phyloP scores from a whole-genome alignment of 2,113 vertebrate genomes.

The Canis aureus region DNA sequence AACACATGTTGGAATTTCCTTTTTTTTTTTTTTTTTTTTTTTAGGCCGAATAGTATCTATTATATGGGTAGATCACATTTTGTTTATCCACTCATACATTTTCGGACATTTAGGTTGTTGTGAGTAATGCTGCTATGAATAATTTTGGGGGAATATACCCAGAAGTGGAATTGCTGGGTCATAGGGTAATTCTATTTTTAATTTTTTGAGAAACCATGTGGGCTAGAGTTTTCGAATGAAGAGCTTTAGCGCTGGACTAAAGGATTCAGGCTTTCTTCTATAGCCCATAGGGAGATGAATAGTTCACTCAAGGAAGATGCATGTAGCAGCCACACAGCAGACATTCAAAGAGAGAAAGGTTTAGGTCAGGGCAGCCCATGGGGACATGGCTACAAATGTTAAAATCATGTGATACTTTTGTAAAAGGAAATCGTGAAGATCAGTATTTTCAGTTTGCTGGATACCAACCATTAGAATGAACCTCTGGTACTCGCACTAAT shows the following conservation, averaged over 20 bases:
- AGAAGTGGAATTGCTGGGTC: not conserved
- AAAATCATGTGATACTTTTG: not conserved
- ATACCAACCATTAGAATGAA: not conserved
- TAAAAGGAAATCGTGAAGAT: not conserved
- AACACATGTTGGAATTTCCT: not conserved
- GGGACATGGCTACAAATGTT: not conserved
- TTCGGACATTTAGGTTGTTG: not conserved
- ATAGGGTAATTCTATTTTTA: not conserved
- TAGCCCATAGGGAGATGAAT: not conserved
- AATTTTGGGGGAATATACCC: not conserved
- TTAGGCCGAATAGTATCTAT: not conserved
- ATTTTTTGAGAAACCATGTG: not conserved
- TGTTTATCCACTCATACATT: not conserved
- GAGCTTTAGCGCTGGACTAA: not conserved
- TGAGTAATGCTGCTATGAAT: not conserved
- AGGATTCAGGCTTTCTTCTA: not conserved
- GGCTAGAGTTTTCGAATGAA: not conserved
- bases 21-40: not conserved
- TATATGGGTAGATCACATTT: not conserved
- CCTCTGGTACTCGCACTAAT: not conserved
- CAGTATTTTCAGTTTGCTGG: not conserved
- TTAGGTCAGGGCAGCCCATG: not conserved
- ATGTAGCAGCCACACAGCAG: not conserved
- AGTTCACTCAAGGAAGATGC: fast-evolving
- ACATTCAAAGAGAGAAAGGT: not conserved